Evolutionary conservation across 2,888 invertebrate genomes (phyloP).

Genomic region (Proisotoma minuta): DNA sequence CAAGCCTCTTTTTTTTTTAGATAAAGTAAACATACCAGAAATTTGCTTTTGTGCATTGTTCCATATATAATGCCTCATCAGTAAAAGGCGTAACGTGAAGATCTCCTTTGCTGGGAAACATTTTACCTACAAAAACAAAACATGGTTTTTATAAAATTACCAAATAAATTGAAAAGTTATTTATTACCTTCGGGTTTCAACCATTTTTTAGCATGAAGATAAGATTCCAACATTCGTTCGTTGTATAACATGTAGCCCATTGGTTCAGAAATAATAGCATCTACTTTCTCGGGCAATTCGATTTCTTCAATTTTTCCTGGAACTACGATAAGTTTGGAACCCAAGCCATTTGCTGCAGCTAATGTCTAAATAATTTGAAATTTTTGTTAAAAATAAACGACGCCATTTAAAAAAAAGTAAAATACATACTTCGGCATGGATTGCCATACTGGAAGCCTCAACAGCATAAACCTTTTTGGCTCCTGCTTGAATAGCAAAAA

Average conservation of each 20-base stretch:
- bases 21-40: slow-evolving; percentile 67
- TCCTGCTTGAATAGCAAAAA: slow-evolving; percentile 96
- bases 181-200: slow-evolving; percentile 66
- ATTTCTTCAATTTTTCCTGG: slow-evolving; percentile 99
- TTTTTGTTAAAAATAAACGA: background rate
- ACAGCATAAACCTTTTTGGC: slow-evolving; percentile 95
- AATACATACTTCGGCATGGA: slow-evolving; percentile 71
- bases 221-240: slow-evolving; percentile 98
- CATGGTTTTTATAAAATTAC: background rate
- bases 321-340: slow-evolving; percentile 82
- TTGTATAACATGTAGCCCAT: slow-evolving; percentile 99
- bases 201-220: slow-evolving; percentile 98
- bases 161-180: background rate
- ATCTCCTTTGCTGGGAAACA: slow-evolving; percentile 96
- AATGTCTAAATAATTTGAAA: slow-evolving; percentile 57
- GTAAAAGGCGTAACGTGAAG: slow-evolving; percentile 96
- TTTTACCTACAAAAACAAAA: slow-evolving; percentile 64
- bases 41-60: slow-evolving; percentile 96
- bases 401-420: too few species aligned
- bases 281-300: slow-evolving; percentile 87
- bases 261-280: slow-evolving; percentile 96
- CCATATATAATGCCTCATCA: slow-evolving; percentile 95
- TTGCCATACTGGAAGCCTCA: slow-evolving; percentile 99
- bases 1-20: slow-evolving; percentile 7
- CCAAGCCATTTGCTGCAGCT: slow-evolving; percentile 82